Evolutionary conservation across 2,797 vertebrate species (phyloP).

Genomic region (Artibeus jamaicensis): DNA sequence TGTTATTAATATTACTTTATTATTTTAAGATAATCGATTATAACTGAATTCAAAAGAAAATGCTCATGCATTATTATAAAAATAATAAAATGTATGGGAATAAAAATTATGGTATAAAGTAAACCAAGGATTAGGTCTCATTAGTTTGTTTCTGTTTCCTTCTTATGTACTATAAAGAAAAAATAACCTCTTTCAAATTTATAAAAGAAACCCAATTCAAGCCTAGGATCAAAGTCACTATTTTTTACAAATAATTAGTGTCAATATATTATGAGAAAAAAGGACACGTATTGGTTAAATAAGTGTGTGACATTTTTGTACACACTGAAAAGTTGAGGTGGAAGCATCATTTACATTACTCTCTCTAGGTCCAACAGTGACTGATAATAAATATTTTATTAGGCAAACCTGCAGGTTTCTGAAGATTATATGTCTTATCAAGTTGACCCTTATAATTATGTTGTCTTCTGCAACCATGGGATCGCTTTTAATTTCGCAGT

Average conservation of each 20-base stretch:
- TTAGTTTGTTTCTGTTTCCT: not conserved
- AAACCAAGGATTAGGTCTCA: not conserved
- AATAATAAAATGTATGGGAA: not conserved
- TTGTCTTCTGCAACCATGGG: conserved; percentile 85
- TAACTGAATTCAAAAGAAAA: not conserved
- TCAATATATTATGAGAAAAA: rapidly evolving
- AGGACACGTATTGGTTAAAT: not conserved
- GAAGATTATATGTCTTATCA: conserved; percentile 89
- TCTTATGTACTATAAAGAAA: not conserved
- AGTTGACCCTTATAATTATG: conserved; percentile 89
- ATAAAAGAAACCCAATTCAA: not conserved
- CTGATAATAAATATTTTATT: conserved; percentile 88
- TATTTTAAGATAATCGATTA: not conserved
- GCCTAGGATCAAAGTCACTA: not conserved
- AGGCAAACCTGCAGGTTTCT: conserved; percentile 85
- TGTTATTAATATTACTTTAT: not conserved
- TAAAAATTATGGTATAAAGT: not conserved
- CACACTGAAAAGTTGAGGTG: conserved; percentile 70
- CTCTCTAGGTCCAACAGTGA: conserved; percentile 83
- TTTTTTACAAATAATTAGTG: not conserved
- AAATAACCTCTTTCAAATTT: not conserved
- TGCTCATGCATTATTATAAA: not conserved
- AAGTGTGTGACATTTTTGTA: conserved; percentile 65
- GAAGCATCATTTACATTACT: conserved; percentile 74
- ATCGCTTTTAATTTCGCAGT: conserved; percentile 83